phyloP scores from a whole-genome alignment of 2,797 vertebrate genomes.

The Ctenopoma multispine region DNA sequence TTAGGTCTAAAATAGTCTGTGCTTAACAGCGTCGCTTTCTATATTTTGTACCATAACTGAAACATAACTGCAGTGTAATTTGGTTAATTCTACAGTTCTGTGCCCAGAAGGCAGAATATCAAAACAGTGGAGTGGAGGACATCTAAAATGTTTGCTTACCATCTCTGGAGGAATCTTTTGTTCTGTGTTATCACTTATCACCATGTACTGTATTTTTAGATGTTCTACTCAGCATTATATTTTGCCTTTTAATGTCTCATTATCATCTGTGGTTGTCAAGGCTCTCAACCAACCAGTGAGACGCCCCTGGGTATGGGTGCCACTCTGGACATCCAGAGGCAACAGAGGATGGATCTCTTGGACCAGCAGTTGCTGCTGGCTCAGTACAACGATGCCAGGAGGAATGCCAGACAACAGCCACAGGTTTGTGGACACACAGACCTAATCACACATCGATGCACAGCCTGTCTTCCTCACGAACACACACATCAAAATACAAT shows the following conservation, averaged over 20 bases:
- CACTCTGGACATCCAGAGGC: conserved; percentile 96
- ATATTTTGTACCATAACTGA: conserved; percentile 8
- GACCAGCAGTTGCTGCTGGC: conserved; percentile 94
- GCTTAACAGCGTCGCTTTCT: background rate
- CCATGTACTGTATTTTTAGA: background rate
- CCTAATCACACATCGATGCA: background rate
- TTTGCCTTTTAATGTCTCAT: background rate
- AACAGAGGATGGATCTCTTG: conserved; percentile 93
- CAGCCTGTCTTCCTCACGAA: too few species aligned
- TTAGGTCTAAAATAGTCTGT: conserved; percentile 15
- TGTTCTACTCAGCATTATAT: background rate
- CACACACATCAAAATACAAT: background rate
- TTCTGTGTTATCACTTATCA: background rate
- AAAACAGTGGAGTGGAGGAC: background rate
- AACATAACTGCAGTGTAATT: background rate
- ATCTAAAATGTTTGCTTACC: conserved; percentile 2
- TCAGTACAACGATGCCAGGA: conserved; percentile 90
- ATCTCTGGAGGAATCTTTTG: background rate
- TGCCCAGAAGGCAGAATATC: background rate
- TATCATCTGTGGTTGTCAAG: conserved; percentile 53
- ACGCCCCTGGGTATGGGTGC: conserved; percentile 94
- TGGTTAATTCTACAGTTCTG: background rate
- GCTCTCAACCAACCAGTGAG: conserved; percentile 88
- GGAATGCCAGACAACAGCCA: conserved; percentile 84
- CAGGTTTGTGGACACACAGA: conserved; percentile 60